Conservation (phyloP, 2,113 vertebrate genomes). For the Delphinus delphis region DNA sequence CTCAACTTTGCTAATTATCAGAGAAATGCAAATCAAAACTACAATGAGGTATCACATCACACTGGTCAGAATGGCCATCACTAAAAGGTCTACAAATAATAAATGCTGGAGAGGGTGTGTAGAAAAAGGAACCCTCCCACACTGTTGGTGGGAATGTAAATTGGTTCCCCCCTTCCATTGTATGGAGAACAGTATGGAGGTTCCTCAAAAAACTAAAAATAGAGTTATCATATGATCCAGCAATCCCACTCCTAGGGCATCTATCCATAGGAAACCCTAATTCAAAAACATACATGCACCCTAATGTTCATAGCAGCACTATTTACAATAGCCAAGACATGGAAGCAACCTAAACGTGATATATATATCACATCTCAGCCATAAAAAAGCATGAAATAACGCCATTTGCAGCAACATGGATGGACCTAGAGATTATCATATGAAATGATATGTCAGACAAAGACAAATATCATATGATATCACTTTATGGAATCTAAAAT, state of each 20-base stretch:
- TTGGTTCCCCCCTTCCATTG: background rate
- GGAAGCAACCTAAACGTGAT: background rate
- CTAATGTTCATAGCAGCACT: background rate
- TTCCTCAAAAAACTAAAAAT: background rate
- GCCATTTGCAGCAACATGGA: background rate
- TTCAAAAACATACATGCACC: background rate
- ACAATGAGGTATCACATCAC: too few relatives aligned
- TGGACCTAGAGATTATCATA: background rate
- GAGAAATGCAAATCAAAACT: too few relatives aligned
- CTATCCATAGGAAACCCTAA: background rate
- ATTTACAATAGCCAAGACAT: background rate
- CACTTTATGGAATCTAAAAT: background rate
- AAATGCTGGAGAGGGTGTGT: too few relatives aligned
- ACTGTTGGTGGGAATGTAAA: too few relatives aligned
- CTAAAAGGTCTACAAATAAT: too few relatives aligned
- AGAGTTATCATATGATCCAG: background rate
- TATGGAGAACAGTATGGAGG: background rate
- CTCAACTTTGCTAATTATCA: too few relatives aligned
- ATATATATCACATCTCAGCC: background rate
- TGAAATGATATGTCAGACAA: background rate
- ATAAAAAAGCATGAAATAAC: background rate
- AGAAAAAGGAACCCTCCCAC: too few relatives aligned
- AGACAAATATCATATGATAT: background rate
- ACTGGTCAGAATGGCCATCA: too few relatives aligned
- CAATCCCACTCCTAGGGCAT: background rate